A percentile compares a stretch with the other conserved stretches of the same genome.
Evolutionary conservation across 2,797 vertebrate species (phyloP).

Genomic region (Coluber constrictor): DNA sequence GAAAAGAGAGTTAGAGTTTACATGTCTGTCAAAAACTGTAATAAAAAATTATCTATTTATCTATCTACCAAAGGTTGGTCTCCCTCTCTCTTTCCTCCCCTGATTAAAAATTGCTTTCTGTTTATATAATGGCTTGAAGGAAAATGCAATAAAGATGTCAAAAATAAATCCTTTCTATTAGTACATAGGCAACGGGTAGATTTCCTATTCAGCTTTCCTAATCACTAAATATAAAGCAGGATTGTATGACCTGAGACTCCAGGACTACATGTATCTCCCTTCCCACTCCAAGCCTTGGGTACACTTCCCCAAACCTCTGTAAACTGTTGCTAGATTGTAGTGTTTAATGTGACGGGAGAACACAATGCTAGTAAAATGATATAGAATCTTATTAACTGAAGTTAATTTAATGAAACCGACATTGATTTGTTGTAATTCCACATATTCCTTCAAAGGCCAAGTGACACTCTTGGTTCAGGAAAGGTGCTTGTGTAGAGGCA

Average conservation of each 20-base stretch:
- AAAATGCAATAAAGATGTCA: conserved; percentile 46
- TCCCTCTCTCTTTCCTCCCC: not conserved
- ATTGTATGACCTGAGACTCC: not conserved
- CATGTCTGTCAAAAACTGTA: not conserved
- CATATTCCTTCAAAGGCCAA: not conserved
- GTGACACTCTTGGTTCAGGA: not conserved
- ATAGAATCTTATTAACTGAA: not conserved
- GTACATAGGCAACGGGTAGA: not conserved
- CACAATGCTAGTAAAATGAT: not conserved
- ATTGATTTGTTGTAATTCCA: not conserved
- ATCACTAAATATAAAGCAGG: not conserved
- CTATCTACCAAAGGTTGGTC: not conserved
- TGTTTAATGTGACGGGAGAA: not conserved
- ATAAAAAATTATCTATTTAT: not conserved
- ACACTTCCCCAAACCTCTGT: not conserved
- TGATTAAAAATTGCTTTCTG: not conserved
- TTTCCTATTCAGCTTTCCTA: not conserved
- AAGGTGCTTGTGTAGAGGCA: conserved; percentile 9
- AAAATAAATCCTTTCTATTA: conserved; percentile 30
- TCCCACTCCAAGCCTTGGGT: not conserved
- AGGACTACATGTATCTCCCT: not conserved
- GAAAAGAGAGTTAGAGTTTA: not conserved
- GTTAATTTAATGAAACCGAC: not conserved
- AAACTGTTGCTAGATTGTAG: not conserved
- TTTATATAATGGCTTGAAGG: not conserved